Percentiles rank a stretch among this genome's conserved stretches.
These are phyloP conservation scores for Scarus forsteni DNA, from an alignment of 2,797 vertebrate species.

Conservation along the genomic window DNA sequence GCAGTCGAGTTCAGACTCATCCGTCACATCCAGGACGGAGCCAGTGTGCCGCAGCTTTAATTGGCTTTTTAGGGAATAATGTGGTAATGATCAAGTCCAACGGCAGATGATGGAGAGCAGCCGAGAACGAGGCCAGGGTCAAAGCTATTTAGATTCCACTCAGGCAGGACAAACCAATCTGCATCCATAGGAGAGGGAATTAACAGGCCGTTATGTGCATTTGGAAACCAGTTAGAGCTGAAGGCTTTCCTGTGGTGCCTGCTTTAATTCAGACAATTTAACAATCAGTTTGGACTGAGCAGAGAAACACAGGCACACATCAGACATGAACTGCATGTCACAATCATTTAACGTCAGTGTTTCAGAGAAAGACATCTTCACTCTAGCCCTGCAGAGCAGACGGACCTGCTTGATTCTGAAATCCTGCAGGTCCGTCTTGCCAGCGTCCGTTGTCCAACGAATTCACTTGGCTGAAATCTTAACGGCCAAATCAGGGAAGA, in stretches of 20 bases:
- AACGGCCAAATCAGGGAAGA: no score
- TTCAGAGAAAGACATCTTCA: no score
- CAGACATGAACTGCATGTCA: no score
- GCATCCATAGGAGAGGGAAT: slow-evolving; percentile 12
- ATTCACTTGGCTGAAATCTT: no score
- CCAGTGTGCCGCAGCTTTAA: slow-evolving; percentile 24
- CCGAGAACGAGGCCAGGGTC: slow-evolving; percentile 21
- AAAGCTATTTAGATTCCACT: slow-evolving; percentile 41
- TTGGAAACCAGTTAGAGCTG: slow-evolving; percentile 12
- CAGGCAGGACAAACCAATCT: slow-evolving; percentile 17
- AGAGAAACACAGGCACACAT: no score
- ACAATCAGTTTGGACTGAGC: no score
- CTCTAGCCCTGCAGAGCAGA: no score
- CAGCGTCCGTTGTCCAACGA: no score
- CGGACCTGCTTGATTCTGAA: no score
- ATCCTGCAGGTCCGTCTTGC: no score
- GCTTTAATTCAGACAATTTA: no score
- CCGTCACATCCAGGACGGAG: slow-evolving; percentile 13
- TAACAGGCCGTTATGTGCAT: slow-evolving; percentile 6
- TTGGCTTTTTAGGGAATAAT: slow-evolving; percentile 36
- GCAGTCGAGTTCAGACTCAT: slow-evolving; percentile 27
- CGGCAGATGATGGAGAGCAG: slow-evolving; percentile 19
- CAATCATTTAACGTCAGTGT: no score
- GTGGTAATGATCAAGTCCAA: slow-evolving; percentile 20
- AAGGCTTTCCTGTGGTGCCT: slow-evolving; percentile 6